Evolutionary conservation across 2,113 vertebrate species (phyloP).

Genomic region (Mixornis gularis): DNA sequence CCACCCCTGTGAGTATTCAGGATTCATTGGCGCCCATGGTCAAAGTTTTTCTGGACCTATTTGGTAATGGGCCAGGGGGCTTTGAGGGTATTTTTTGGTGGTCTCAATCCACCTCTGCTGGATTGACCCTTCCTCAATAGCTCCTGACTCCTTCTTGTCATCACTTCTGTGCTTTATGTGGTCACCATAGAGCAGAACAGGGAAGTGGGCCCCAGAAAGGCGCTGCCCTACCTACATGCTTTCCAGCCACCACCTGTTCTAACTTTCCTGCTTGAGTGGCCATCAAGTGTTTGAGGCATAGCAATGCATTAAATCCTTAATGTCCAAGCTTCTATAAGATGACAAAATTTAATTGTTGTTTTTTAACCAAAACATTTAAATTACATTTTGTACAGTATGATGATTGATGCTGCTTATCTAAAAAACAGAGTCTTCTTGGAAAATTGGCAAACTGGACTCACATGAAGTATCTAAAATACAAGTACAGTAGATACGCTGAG

Average conservation of each 20-base stretch:
- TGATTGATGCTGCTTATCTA: neutral
- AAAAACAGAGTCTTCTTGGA: neutral
- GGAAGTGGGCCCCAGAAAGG: neutral
- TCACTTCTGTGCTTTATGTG: neutral
- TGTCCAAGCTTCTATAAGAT: neutral
- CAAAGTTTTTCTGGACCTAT: neutral
- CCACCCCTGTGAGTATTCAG: neutral
- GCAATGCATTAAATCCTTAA: neutral
- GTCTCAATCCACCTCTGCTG: neutral
- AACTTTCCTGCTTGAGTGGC: neutral
- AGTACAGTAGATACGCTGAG: neutral
- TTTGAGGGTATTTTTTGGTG: neutral
- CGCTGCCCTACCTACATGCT: neutral
- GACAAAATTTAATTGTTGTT: neutral
- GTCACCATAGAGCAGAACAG: neutral
- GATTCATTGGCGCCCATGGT: neutral
- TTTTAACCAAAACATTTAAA: neutral
- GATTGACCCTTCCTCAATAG: accelerated
- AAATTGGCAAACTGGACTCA: neutral
- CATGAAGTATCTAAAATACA: neutral
- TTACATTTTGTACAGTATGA: neutral
- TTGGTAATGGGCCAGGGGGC: neutral
- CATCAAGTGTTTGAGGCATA: neutral
- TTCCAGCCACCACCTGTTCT: neutral
- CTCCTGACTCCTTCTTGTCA: neutral